Evolutionary conservation across 2,888 invertebrate species (phyloP).

Genomic region (Argyresthia goedartella): DNA sequence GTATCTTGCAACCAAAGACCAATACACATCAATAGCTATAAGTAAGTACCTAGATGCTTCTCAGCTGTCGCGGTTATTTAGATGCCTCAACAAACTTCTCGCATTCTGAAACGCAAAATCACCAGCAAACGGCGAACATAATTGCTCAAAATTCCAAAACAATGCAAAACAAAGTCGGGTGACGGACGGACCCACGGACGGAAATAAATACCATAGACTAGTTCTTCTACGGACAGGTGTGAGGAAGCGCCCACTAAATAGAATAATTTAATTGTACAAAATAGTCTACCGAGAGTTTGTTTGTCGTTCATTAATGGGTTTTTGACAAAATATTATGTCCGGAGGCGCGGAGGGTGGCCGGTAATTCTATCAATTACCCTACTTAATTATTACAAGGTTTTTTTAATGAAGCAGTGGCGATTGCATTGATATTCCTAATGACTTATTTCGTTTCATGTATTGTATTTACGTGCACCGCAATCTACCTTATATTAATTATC

Average conservation of each 20-base stretch:
- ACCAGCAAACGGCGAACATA: slow-evolving; percentile 16
- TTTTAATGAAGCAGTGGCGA: too few species aligned
- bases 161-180: slow-evolving; percentile 17
- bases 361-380: neutral
- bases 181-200: slow-evolving; percentile 15
- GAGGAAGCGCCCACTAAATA: slow-evolving; percentile 17
- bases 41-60: too few species aligned
- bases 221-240: slow-evolving; percentile 22
- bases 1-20: too few species aligned
- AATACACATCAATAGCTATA: too few species aligned
- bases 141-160: slow-evolving; percentile 19
- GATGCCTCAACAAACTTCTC: too few species aligned
- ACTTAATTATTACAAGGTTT: too few species aligned
- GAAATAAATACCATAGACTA: slow-evolving; percentile 18
- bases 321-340: slow-evolving; percentile 1
- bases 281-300: slow-evolving; percentile 7
- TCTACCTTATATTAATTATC: too few species aligned
- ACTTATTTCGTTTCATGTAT: too few species aligned
- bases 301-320: slow-evolving; percentile 1
- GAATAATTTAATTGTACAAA: slow-evolving; percentile 12
- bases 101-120: too few species aligned
- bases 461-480: too few species aligned
- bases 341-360: neutral
- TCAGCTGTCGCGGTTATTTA: too few species aligned
- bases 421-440: too few species aligned